Percentiles rank a stretch among this genome's conserved stretches.
Conservation (phyloP, 2,888 invertebrate species). For the Sussaba pulchella region DNA sequence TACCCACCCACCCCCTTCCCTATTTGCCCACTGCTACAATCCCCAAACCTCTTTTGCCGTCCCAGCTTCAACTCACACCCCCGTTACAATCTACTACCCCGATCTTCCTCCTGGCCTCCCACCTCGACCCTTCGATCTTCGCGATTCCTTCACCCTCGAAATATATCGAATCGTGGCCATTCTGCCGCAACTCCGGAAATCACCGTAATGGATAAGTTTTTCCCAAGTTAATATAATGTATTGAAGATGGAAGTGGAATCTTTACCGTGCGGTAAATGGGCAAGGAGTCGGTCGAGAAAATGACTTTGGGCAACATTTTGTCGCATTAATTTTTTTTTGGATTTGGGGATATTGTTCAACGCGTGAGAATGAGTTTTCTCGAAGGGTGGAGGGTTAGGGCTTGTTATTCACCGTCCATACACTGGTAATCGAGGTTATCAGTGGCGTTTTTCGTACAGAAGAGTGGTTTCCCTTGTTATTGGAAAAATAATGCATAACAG, state of each 20-base stretch:
- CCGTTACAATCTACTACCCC: constrained; percentile 34
- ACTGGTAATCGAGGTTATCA: too few species aligned
- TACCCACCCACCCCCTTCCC: constrained; percentile 26
- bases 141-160: constrained; percentile 44
- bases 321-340: neutral
- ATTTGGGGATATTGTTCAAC: neutral
- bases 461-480: too few species aligned
- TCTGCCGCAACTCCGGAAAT: constrained; percentile 53
- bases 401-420: too few species aligned
- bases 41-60: constrained; percentile 39
- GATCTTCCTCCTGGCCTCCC: constrained; percentile 28
- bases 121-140: constrained; percentile 29
- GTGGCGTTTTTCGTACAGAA: too few species aligned
- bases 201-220: constrained; percentile 66
- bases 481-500: constrained; percentile 6
- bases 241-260: neutral
- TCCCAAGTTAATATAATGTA: constrained; percentile 29
- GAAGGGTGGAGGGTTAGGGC: too few species aligned
- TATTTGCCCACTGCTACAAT: constrained; percentile 18
- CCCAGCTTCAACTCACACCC: constrained; percentile 37
- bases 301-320: neutral
- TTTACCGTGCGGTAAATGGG: constrained; percentile 1
- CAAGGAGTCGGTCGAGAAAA: constrained; percentile 5
- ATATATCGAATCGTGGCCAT: constrained; percentile 18
- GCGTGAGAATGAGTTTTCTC: neutral